phyloP scores from a whole-genome alignment of 2,113 vertebrate genomes.

The Pardalotus punctatus region DNA sequence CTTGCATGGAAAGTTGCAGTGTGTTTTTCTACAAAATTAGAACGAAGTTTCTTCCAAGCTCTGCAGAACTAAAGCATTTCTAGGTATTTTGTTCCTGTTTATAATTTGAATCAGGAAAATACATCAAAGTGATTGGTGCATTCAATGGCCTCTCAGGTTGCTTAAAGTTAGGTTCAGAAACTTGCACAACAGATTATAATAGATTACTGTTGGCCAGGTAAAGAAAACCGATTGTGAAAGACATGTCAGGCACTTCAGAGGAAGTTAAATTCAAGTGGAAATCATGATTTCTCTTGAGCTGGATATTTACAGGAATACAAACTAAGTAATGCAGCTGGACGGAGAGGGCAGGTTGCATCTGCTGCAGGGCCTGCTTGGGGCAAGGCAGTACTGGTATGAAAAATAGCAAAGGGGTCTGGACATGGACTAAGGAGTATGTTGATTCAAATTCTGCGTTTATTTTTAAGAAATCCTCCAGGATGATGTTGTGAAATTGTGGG shows the following conservation, averaged over 20 bases:
- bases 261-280: neutral
- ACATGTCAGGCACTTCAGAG: accelerated
- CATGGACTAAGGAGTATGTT: neutral
- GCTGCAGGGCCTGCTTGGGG: neutral
- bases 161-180: neutral
- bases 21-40: neutral
- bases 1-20: accelerated
- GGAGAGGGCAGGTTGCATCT: neutral
- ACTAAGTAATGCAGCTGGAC: neutral
- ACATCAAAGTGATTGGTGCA: accelerated
- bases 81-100: neutral
- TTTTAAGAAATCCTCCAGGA: neutral
- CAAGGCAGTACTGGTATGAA: neutral
- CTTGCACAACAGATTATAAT: neutral
- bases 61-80: neutral
- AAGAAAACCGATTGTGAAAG: neutral
- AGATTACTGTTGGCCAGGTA: neutral
- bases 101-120: neutral
- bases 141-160: neutral
- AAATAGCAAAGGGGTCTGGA: neutral
- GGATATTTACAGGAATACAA: neutral
- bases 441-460: neutral
- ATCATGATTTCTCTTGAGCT: neutral
- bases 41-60: neutral
- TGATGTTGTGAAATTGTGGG: neutral